Base-by-base conservation (phyloP, 2,888 invertebrate species). In the Himalopsyche anomala region DNA sequence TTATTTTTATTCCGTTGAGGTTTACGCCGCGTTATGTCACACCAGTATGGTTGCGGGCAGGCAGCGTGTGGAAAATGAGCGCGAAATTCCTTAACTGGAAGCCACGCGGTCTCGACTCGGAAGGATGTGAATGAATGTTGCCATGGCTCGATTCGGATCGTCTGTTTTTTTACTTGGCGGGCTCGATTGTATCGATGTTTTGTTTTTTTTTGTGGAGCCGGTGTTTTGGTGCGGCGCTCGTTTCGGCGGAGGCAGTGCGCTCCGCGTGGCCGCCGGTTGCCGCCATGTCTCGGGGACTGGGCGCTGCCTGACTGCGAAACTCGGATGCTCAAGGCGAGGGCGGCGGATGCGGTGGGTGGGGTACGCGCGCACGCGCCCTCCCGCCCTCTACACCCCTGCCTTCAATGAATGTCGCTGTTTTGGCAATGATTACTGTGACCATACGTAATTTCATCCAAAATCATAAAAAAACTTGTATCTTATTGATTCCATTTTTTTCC, bases 221-320 rank as follows among this genome's bases (percentile, higher is more conserved):
- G 81, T 79, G 81, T 51, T 54, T 69, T 74, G 74, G 74, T 74
- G 74, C 74, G 74, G 74, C 74, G 74, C 74, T 74, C 56, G 82
- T 51, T 38, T 83, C 36, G 84, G 83, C 74, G 79, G 80, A 42
- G 80, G 28, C 79, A 51, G 80, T 83, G 42, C 38, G 83, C 56
- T 55, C 40, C 38, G 42, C 55, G 62, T 42, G 87, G 85, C 87
- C 85, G 83, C 51, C 87, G 82, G 85, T 81, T 62, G 84, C 84
- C 86, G 88, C 86, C 86, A 84, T 84, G 84, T 62, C 81, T 84
- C 86, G 84, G 81, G 81, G 83, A 86, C 86, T 86, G 86, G 83
- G 80, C 81, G 62, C 81, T 74, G 55, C 80, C 84, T 54, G 11
- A 74, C 74, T 74, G 74, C 74, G 74, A 74, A 74, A 74, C 74